Percentiles rank a stretch among this genome's conserved stretches.
Conservation (phyloP, 2,113 vertebrate species). For the Leiothrix lutea region DNA sequence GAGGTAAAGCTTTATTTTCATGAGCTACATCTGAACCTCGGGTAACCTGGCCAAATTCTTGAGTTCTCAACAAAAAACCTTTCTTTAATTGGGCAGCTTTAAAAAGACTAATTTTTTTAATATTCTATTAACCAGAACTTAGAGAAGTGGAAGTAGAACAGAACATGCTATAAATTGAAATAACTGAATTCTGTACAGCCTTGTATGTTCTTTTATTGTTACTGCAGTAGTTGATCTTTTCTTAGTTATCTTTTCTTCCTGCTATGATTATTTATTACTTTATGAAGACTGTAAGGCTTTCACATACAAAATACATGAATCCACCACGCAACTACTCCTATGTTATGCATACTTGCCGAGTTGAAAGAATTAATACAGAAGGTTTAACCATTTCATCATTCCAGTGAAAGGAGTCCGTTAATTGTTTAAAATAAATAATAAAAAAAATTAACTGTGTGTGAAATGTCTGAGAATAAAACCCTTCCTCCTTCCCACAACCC, state of each 20-base stretch:
- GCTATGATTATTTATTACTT: neutral
- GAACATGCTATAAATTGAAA: neutral
- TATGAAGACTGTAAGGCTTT: neutral
- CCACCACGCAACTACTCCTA: neutral
- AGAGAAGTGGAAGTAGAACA: neutral
- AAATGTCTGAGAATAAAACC: neutral
- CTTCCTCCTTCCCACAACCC: neutral
- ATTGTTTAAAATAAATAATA: neutral
- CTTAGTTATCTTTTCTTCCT: neutral
- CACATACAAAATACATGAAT: neutral
- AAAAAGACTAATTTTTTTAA: neutral
- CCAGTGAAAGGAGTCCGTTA: neutral
- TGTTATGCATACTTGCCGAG: neutral
- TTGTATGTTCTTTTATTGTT: neutral
- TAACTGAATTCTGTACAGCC: neutral
- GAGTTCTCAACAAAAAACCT: neutral
- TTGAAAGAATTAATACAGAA: neutral
- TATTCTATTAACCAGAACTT: neutral
- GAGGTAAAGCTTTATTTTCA: neutral
- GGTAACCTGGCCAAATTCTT: neutral
- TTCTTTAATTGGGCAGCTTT: neutral
- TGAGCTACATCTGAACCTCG: neutral
- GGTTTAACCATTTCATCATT: neutral
- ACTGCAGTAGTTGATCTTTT: neutral
- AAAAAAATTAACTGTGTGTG: neutral